These are phyloP conservation scores for Nothoprocta pentlandii DNA, from an alignment of 2,113 vertebrate species.

Conservation along the genomic window DNA sequence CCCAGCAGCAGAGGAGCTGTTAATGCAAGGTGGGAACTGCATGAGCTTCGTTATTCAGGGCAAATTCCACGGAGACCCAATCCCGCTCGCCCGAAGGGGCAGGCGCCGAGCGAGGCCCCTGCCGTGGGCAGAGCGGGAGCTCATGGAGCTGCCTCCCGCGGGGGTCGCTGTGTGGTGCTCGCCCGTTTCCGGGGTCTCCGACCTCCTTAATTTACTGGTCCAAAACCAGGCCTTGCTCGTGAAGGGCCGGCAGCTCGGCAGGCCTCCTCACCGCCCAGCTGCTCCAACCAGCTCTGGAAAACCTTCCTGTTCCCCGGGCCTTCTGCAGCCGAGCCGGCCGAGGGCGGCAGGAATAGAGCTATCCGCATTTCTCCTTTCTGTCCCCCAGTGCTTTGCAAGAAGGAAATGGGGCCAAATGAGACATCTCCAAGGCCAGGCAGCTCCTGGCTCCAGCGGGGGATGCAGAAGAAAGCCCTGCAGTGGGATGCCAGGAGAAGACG, in stretches of 20 bases:
- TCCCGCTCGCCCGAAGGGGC: not conserved
- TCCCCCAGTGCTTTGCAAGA: not conserved
- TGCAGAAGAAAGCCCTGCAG: not conserved
- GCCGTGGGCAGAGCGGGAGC: not conserved
- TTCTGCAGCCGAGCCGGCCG: not conserved
- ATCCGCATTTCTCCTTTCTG: not conserved
- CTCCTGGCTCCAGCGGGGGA: not conserved
- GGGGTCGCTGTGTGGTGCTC: not conserved
- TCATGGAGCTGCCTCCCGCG: not conserved
- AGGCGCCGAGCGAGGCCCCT: not conserved
- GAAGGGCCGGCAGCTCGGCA: not conserved
- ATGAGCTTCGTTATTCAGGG: not conserved
- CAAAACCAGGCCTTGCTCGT: not conserved
- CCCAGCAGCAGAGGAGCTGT: not conserved
- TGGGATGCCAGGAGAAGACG: not conserved
- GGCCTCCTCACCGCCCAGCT: not conserved
- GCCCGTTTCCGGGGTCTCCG: not conserved
- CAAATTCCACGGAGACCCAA: not conserved
- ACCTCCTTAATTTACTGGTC: not conserved
- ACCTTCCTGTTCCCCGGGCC: not conserved
- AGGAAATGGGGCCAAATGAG: not conserved
- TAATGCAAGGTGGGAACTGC: not conserved
- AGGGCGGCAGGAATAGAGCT: not conserved
- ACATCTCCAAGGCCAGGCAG: not conserved
- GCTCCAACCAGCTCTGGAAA: not conserved